A percentile compares a stretch with the other conserved stretches of the same genome.
Conservation (phyloP, 1,140 invertebrate species). For the Antheraea mylitta region DNA sequence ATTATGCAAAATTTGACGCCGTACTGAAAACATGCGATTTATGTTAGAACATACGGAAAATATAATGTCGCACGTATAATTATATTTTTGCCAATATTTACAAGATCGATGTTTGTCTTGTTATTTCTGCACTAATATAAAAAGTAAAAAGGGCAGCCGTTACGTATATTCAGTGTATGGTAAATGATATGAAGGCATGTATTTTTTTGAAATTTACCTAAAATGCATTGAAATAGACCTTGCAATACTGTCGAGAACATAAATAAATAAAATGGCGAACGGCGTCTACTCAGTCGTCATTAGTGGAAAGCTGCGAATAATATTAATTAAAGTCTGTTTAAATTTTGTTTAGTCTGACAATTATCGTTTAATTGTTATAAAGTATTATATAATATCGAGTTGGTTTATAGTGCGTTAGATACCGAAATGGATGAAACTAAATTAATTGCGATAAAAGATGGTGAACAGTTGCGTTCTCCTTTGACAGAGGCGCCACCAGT, state of each 20-base stretch:
- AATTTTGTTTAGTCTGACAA: slow-evolving; percentile 1
- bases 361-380: slow-evolving; percentile 2
- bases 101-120: no score
- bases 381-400: slow-evolving; percentile 6
- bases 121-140: no score
- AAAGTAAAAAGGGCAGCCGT: no score
- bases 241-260: background rate
- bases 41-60: no score
- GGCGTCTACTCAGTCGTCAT: slow-evolving; percentile 4
- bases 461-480: slow-evolving; percentile 52
- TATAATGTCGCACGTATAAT: no score
- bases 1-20: no score
- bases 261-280: slow-evolving; percentile 15
- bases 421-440: slow-evolving; percentile 51
- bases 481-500: slow-evolving; percentile 63
- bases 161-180: no score
- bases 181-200: no score
- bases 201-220: no score
- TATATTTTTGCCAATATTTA: no score
- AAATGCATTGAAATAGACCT: no score
- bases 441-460: slow-evolving; percentile 63
- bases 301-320: background rate
- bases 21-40: no score
- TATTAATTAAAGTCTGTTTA: background rate
- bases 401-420: background rate